Evolutionary conservation across 1,140 invertebrate species (phyloP), one percentile per base, ranked within the genome.

Genomic region (Papilio polytes): DNA sequence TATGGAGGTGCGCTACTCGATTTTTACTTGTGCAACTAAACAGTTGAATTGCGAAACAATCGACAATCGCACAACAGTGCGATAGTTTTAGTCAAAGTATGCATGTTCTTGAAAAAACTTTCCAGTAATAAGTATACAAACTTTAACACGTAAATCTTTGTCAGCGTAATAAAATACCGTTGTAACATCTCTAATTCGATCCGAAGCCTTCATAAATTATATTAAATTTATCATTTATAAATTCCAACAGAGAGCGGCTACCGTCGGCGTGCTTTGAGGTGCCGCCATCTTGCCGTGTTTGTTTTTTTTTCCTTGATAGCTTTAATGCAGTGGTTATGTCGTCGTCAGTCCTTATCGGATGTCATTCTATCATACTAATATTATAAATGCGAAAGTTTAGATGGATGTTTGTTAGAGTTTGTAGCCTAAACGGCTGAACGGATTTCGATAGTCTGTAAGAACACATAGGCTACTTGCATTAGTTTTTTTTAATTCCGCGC

Each of bases 221-320:
- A 91, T 92, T 93, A 92, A 93, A 92, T 91, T 94, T 94, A 94
- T 94, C 92, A 94, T 94, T 93, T 93, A 92, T 92, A 87, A 92
- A 93, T 93, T 90, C 91, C 92, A 86, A 86, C 81, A 84, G 84
- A 84, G 87, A 83, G 87, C 90, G 83, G 92, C 92, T 94, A 94
- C 92, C 91, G 92, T 82, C 90, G 92, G 89, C 85, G 87, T 84
- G 83, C 91, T 93, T 94, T 94, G 91, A 85, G 82, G 86, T 85
- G 83, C 89, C 88, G 92, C 91, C 92, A 90, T 93, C 91, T 93
- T 92, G 89, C 87, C 90, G 89, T 92, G 82, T 94, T 93, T 90
- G 89, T 93, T 94, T 92, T 91, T 70, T 79, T 91, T 92, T n/a
- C n/a, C 73, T 82, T 85, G 81, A 53, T 53, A 85, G 84, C 81